These are phyloP conservation scores for Thymallus thymallus DNA, from an alignment of 2,113 vertebrate species.

Conservation along the genomic window DNA sequence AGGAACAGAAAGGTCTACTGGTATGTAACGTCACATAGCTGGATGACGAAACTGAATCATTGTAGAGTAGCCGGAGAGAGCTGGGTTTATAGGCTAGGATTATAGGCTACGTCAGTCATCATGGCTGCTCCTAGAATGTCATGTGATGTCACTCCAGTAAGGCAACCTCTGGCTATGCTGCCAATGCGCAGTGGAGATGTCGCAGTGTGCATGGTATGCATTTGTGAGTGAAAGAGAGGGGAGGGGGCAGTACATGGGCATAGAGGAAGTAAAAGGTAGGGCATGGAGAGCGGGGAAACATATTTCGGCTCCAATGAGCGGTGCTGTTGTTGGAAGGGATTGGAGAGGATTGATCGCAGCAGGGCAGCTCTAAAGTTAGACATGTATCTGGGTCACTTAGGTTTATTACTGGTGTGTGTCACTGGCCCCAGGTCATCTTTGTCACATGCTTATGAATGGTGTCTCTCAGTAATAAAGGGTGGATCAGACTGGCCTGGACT, in stretches of 20 bases:
- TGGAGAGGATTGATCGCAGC: constrained; percentile 51
- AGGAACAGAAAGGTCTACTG: constrained; percentile 48
- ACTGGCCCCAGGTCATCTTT: constrained; percentile 3
- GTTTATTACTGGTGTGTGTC: constrained; percentile 27
- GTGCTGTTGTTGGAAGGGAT: constrained; percentile 43
- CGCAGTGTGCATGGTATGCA: not conserved
- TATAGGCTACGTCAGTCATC: constrained; percentile 23
- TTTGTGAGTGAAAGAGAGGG: not conserved
- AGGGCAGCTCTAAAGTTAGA: constrained; percentile 47
- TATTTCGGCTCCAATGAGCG: not conserved
- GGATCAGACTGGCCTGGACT: not conserved
- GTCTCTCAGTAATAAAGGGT: not conserved
- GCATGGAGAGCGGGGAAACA: not conserved
- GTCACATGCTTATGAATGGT: not conserved
- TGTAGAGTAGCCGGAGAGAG: not conserved
- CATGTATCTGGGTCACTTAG: constrained; percentile 42
- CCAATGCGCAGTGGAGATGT: not conserved
- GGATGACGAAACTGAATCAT: not conserved
- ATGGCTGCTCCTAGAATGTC: constrained; percentile 3
- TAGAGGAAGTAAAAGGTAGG: not conserved
- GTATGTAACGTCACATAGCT: constrained; percentile 53
- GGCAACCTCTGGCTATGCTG: constrained; percentile 8
- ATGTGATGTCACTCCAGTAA: not conserved
- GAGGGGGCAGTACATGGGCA: not conserved
- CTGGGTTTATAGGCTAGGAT: constrained; percentile 25